Evolutionary conservation across 2,113 vertebrate species (phyloP), one percentile per base, ranked within the genome.

Genomic region (Heteronetta atricapilla): DNA sequence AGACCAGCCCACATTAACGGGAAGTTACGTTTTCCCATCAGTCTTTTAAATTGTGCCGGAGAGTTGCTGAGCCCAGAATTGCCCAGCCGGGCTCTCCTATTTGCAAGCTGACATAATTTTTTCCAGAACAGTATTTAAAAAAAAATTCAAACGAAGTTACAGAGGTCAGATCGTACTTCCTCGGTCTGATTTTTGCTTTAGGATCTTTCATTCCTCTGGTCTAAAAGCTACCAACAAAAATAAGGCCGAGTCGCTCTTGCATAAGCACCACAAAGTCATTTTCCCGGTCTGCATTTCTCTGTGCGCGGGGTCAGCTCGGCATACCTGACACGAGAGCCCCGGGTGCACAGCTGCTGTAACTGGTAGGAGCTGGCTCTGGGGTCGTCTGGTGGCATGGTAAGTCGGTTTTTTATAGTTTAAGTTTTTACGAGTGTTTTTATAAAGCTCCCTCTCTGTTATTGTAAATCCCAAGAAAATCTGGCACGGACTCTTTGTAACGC

Each of bases 11-110:
- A 91, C 93, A 48, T 87, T 82, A 93, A 94, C 72, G 93, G 96
- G 94, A 97, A 96, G 88, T 96, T 96, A 82, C 86, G 77, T 95
- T 97, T 95, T 96, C 92, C 95, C 81, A 25, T 94, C 90, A 67
- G 77, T 66, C 83, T 84, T 79, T 76, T 73, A 92, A 93, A 73
- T 2, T 16, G 77, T 95, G 93, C 86, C 60, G 26, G 58, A 79
- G 86, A 89, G 90, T 55, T 93, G 86, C 92, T 87, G 92, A 93
- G 88, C 81, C 92, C 63, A 42, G 79, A 74, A 44, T 36, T 22
- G 19, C 21, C 83, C 66, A 42, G 86, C 62, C 36, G 46, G 74
- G 74, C 93, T 84, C 77, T 90, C 59, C 73, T 3, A 0, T 42
- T 68, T 73, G 36, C 50, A 63, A 66, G 29, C 29, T 66, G 31